Evolutionary conservation across 2,888 invertebrate genomes (phyloP), one percentile per base, ranked within the genome.

Genomic region (Gastrophysa polygoni): DNA sequence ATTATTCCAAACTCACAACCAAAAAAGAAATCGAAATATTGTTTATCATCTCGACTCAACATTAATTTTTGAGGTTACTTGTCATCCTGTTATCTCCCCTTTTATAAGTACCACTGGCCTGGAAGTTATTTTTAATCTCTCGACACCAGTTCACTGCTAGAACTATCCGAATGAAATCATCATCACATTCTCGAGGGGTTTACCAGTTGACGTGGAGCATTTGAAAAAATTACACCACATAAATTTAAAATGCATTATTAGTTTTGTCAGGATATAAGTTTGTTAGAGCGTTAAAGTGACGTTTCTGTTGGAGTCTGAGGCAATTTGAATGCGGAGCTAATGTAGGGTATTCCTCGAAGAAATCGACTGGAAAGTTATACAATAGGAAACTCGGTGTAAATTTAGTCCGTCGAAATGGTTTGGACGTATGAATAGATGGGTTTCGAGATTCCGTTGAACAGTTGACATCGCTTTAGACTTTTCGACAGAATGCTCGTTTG

Each of bases 191-290:
- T 59, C 58, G 55, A 59, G 57, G 60, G 47, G 54, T 58, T 64
- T 64, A 58, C 50, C 50, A 63, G 59, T 61, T 64, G 67, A 60
- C 63, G 60, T 61, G n/a, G 38, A n/a, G 56, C 61, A 61, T 61
- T 68, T 64, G 61, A 51, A 61, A 57, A 59, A 58, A 63, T 59
- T 59, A 59, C 58, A 50, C 51, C 69, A 69, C 73, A 70, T 73
- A 73, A 74, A 74, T 72, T 69, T 71, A 66, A 70, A 67, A 71
- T 68, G 72, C 66, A 68, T 73, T 75, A 74, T 73, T 75, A 75
- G 73, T 70, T 69, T 66, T 69, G 72, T 68, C 69, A 64, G 57
- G 61, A 67, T 61, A 55, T 60, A 64, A 55, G 49, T 63, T 57
- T 21, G 54, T 54, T 54, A 43, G 20, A 54, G 38, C 43, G 54